Evolutionary conservation across 2,113 vertebrate species (phyloP).

Genomic region (Spheniscus mendiculus): DNA sequence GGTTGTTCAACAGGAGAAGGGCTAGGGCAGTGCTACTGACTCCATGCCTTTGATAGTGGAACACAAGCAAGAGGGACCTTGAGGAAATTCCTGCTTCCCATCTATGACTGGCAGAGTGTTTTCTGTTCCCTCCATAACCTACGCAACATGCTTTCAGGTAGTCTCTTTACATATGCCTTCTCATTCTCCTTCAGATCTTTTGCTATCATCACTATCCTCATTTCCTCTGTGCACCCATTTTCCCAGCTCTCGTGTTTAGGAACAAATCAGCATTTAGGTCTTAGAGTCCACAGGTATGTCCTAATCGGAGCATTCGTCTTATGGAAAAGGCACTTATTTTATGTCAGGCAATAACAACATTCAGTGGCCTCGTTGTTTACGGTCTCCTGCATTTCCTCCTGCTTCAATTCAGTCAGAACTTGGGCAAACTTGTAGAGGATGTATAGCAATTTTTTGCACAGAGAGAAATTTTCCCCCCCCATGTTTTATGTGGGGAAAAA

Average conservation of each 20-base stretch:
- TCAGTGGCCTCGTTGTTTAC: background rate
- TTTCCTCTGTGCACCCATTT: background rate
- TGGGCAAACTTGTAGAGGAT: background rate
- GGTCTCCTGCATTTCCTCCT: background rate
- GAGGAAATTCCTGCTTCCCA: background rate
- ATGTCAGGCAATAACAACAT: background rate
- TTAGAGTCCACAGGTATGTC: background rate
- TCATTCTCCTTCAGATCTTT: background rate
- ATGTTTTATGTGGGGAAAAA: background rate
- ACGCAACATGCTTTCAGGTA: background rate
- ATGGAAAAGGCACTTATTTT: background rate
- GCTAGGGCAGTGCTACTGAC: background rate
- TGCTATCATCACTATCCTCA: background rate
- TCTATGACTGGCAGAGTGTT: background rate
- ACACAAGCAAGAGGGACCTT: background rate
- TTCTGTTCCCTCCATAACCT: background rate
- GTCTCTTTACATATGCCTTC: background rate
- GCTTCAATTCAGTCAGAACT: background rate
- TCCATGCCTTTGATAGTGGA: background rate
- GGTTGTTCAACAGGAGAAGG: background rate
- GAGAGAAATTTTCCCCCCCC: background rate
- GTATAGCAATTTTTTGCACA: background rate
- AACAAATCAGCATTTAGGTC: background rate
- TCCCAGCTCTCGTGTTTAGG: background rate
- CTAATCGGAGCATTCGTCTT: background rate